Conservation (phyloP, 2,888 invertebrate genomes). For the Perithous albicinctus region DNA sequence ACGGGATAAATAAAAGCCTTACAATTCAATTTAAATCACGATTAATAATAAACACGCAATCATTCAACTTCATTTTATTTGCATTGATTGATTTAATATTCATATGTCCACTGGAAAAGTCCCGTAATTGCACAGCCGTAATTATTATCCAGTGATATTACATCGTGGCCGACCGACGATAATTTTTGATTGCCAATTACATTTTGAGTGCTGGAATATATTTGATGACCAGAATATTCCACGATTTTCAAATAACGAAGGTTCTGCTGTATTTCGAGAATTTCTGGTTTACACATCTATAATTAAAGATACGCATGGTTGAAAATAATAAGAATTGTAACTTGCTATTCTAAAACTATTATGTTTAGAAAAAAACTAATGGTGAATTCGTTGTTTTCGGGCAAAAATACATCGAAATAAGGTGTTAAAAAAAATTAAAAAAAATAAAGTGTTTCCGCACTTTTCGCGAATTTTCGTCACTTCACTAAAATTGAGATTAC, state of each 20-base stretch:
- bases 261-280: no score
- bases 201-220: background rate
- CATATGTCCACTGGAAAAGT: background rate
- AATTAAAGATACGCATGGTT: no score
- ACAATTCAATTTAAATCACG: slow-evolving; percentile 19
- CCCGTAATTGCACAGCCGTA: background rate
- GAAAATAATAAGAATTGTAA: background rate
- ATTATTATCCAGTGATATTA: slow-evolving; percentile 16
- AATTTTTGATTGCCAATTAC: background rate
- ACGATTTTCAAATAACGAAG: background rate
- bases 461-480: no score
- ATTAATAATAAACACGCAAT: slow-evolving; percentile 21
- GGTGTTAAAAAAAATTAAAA: no score
- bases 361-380: no score
- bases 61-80: background rate
- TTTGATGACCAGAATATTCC: background rate
- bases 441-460: no score
- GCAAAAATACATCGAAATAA: no score
- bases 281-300: no score
- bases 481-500: no score
- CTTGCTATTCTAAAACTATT: background rate
- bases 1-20: background rate
- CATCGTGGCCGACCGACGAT: background rate
- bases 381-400: no score
- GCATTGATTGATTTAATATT: background rate